These are phyloP conservation scores for Dicyrtoma fusca DNA, from an alignment of 2,888 invertebrate species.

Conservation along the genomic window DNA sequence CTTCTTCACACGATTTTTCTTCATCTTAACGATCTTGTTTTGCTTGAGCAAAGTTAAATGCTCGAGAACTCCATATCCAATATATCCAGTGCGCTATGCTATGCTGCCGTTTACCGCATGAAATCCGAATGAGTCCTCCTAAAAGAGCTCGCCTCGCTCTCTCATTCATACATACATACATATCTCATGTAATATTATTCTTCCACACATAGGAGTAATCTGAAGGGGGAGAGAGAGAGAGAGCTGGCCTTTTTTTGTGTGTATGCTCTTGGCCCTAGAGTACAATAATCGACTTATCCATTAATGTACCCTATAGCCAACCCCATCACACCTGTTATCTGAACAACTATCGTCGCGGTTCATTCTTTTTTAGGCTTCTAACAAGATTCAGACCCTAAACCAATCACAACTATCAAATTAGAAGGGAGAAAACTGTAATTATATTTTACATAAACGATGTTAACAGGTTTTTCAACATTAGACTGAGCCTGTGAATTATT, in stretches of 20 bases:
- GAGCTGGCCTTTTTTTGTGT: too few relatives aligned
- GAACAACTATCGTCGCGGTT: constrained; percentile 11
- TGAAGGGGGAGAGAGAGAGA: too few relatives aligned
- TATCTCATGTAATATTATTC: too few relatives aligned
- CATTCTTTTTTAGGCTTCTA: constrained; percentile 3
- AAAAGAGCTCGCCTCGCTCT: too few relatives aligned
- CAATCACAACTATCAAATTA: constrained; percentile 25
- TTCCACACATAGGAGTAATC: too few relatives aligned
- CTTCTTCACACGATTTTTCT: constrained; percentile 21
- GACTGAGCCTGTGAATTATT: too few relatives aligned
- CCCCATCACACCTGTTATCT: constrained; percentile 24
- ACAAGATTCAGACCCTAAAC: background rate
- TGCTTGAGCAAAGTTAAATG: background rate
- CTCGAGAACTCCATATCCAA: background rate
- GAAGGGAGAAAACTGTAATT: constrained; percentile 20
- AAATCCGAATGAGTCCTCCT: too few relatives aligned
- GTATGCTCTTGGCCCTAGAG: too few relatives aligned
- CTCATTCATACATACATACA: too few relatives aligned
- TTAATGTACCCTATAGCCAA: constrained; percentile 5
- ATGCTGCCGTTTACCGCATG: too few relatives aligned
- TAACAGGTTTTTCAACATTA: constrained; percentile 11
- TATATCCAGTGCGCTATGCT: too few relatives aligned
- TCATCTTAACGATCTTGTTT: constrained; percentile 12
- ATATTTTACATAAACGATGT: constrained; percentile 13
- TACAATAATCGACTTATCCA: constrained; percentile 11